These are phyloP conservation scores for Andrena cerasifolii DNA, from an alignment of 1,140 invertebrate genomes.

Conservation along the genomic window DNA sequence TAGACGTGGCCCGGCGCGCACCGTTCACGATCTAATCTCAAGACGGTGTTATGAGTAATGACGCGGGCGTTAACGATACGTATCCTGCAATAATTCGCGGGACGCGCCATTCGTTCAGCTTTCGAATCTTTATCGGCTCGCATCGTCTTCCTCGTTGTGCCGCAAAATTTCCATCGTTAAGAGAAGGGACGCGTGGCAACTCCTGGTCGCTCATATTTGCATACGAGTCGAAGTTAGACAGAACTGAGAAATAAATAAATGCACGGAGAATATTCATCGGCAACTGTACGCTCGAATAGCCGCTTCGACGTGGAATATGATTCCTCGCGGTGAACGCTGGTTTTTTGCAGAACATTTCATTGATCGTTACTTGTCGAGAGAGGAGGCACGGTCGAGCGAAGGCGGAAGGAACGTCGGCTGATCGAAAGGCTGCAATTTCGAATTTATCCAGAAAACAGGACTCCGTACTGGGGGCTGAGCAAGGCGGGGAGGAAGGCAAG, in stretches of 20 bases:
- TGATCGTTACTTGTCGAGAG: background rate
- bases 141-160: too few species aligned
- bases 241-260: background rate
- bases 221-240: background rate
- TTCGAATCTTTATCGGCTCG: too few species aligned
- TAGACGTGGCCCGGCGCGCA: background rate
- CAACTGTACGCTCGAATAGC: too few species aligned
- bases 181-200: background rate
- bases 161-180: background rate
- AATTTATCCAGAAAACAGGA: conserved; percentile 4
- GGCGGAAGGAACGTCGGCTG: background rate
- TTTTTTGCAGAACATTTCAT: conserved; percentile 3
- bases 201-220: too few species aligned
- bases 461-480: background rate
- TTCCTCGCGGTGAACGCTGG: background rate
- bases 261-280: conserved; percentile 5
- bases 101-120: background rate
- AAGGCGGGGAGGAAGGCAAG: background rate
- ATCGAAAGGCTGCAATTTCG: conserved; percentile 24
- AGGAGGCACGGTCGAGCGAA: background rate
- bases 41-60: conserved; percentile 10
- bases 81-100: background rate
- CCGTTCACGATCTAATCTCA: conserved; percentile 31
- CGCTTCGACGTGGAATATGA: background rate
- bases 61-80: background rate